A percentile compares a stretch with the other conserved stretches of the same genome.
phyloP scores from a whole-genome alignment of 2,888 invertebrate species.

The Cosmia trapezina region DNA sequence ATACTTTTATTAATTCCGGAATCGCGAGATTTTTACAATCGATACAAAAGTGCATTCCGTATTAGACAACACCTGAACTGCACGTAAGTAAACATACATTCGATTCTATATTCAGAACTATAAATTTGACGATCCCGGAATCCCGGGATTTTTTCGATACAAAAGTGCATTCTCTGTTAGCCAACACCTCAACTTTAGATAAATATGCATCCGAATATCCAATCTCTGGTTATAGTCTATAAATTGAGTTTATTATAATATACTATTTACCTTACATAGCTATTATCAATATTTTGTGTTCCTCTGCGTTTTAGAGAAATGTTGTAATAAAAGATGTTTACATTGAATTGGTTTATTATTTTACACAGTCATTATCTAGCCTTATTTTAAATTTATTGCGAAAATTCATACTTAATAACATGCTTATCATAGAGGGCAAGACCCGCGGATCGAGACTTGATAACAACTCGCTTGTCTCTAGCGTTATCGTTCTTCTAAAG shows the following conservation, averaged over 20 bases:
- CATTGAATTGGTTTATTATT: conserved; percentile 63
- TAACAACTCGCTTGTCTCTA: conserved; percentile 47
- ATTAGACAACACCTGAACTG: no score
- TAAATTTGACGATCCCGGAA: no score
- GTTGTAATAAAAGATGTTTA: conserved; percentile 70
- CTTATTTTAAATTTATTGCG: conserved; percentile 42
- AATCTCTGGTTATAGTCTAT: not conserved
- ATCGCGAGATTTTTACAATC: no score
- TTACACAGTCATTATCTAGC: conserved; percentile 40
- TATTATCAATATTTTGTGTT: conserved; percentile 52
- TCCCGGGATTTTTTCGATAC: no score
- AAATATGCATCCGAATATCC: no score
- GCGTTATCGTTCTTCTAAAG: conserved; percentile 40
- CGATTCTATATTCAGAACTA: no score
- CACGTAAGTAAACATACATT: no score
- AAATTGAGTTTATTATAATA: conserved; percentile 5
- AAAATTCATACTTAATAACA: conserved; percentile 49
- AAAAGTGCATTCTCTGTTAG: no score
- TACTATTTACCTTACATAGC: not conserved
- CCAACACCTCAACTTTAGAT: no score
- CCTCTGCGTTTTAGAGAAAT: conserved; percentile 61
- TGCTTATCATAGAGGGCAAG: conserved; percentile 64
- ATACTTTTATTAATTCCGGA: no score
- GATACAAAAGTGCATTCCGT: no score
- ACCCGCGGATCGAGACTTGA: conserved; percentile 63